Evolutionary conservation across 2,113 vertebrate genomes (phyloP).

Genomic region (Pycnonotus jocosus): DNA sequence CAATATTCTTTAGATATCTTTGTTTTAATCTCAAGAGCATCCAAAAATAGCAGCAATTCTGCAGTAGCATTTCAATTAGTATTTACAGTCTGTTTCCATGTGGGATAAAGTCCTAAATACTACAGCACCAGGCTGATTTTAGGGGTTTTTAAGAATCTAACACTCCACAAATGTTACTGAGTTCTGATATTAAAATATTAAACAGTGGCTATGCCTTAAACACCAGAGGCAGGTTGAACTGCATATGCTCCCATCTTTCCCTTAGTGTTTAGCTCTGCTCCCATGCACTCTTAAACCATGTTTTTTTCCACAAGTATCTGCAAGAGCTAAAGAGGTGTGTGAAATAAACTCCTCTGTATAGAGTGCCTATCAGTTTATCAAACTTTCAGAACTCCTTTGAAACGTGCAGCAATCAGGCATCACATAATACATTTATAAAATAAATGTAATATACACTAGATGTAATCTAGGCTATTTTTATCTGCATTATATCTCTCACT

Average conservation of each 20-base stretch:
- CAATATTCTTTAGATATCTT: not conserved
- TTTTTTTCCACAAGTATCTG: not conserved
- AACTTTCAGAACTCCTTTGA: not conserved
- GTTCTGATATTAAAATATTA: not conserved
- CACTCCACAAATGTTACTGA: not conserved
- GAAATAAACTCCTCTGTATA: not conserved
- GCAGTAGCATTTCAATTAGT: not conserved
- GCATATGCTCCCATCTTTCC: not conserved
- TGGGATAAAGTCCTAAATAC: not conserved
- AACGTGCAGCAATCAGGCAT: not conserved
- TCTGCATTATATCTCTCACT: not conserved
- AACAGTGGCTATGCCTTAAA: not conserved
- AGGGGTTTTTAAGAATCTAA: not conserved
- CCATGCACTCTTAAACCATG: not conserved
- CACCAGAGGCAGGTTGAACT: not conserved
- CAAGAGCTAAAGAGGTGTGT: not conserved
- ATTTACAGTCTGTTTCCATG: not conserved
- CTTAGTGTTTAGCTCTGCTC: not conserved
- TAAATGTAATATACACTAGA: not conserved
- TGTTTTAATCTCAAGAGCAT: not conserved
- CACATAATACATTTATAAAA: not conserved
- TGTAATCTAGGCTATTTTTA: constrained; percentile 1
- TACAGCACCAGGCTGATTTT: not conserved
- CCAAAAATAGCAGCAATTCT: not conserved
- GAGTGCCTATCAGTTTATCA: not conserved